Evolutionary conservation across 2,888 invertebrate genomes (phyloP).

Genomic region (Oxyteleia sp.): DNA sequence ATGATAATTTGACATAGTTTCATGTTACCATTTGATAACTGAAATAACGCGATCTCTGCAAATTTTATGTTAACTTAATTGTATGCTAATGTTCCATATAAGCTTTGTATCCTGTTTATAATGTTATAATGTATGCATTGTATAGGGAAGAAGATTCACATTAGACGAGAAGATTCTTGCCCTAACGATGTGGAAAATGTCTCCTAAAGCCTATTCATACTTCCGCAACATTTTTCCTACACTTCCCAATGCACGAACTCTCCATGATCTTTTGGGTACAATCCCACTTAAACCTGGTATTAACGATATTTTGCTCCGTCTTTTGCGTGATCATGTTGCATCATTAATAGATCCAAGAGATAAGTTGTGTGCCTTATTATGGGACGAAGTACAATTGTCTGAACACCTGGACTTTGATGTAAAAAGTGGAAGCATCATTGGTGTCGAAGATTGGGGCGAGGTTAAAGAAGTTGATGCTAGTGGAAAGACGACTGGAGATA

Average conservation of each 20-base stretch:
- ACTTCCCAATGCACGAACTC: constrained; percentile 16
- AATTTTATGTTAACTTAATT: too few species aligned
- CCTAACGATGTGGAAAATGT: constrained; percentile 23
- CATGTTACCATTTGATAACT: too few species aligned
- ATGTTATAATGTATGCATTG: too few species aligned
- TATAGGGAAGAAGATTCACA: constrained; percentile 28
- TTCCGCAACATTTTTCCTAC: constrained; percentile 4
- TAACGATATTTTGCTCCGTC: neutral
- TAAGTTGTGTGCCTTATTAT: constrained; percentile 19
- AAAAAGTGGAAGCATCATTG: constrained; percentile 1
- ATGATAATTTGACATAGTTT: too few species aligned
- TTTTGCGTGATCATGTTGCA: constrained; percentile 4
- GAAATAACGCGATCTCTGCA: too few species aligned
- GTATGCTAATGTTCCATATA: too few species aligned
- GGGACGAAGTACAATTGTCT: constrained; percentile 21
- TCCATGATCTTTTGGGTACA: neutral
- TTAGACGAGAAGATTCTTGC: constrained; percentile 31
- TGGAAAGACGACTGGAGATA: neutral
- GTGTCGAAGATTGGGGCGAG: constrained; percentile 44
- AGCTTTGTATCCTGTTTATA: too few species aligned
- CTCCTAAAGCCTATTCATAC: constrained; percentile 3
- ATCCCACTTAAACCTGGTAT: constrained; percentile 20
- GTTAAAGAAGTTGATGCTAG: neutral
- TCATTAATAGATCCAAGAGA: constrained; percentile 2
- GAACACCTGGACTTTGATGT: constrained; percentile 9